Conservation (phyloP, 2,888 invertebrate genomes). For the Hoplodrina ambigua region DNA sequence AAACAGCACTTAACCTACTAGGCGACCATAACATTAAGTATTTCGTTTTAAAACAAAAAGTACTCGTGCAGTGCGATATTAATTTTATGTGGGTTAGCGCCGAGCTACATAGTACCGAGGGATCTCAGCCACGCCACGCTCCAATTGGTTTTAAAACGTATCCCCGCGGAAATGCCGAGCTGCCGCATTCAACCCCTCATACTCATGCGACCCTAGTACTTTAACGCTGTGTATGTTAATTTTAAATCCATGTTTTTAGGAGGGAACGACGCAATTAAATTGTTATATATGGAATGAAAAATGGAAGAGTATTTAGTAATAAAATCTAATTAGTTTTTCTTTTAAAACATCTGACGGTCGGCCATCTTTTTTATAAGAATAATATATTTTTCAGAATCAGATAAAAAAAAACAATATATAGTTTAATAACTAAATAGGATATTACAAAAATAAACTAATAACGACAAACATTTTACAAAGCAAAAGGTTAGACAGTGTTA, state of each 20-base stretch:
- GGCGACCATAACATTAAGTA: constrained; percentile 3
- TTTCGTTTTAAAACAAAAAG: constrained; percentile 19
- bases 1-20: constrained; percentile 14
- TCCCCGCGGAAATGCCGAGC: constrained; percentile 54
- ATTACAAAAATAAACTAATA: no score
- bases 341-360: constrained; percentile 15
- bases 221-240: constrained; percentile 25
- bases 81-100: constrained; percentile 45
- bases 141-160: constrained; percentile 64
- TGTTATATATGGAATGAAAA: background rate
- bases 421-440: no score
- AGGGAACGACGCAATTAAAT: background rate
- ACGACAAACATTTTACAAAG: no score
- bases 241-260: constrained; percentile 21
- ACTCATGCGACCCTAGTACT: constrained; percentile 52
- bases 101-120: constrained; percentile 22
- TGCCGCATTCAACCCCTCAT: constrained; percentile 38
- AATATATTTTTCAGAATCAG: no score
- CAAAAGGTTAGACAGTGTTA: no score
- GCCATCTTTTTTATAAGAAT: background rate
- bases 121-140: constrained; percentile 60
- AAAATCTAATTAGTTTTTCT: background rate
- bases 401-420: no score
- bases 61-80: constrained; percentile 26
- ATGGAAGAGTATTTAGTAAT: background rate